Conservation (phyloP, 2,113 vertebrate species). For the Morphnarchus princeps region DNA sequence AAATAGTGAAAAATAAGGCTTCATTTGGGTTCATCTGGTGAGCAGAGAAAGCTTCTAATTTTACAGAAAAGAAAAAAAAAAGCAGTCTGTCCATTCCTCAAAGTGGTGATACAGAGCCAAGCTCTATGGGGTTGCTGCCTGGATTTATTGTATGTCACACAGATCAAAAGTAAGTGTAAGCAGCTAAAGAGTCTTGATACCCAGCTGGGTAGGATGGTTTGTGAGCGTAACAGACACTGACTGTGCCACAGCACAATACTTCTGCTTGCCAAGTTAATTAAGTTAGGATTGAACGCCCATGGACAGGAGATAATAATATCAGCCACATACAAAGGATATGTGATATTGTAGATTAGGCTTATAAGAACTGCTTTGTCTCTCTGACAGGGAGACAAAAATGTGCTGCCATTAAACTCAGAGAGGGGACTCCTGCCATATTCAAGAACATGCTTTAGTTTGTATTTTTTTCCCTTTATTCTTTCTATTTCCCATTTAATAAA, state of each 20-base stretch:
- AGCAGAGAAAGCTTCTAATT: background rate
- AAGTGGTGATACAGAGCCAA: background rate
- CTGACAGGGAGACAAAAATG: constrained; percentile 42
- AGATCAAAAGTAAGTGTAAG: constrained; percentile 49
- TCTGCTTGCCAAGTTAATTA: constrained; percentile 64
- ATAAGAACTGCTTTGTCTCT: constrained; percentile 14
- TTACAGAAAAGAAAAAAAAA: background rate
- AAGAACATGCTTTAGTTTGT: background rate
- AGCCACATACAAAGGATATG: constrained; percentile 17
- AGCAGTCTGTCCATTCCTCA: background rate
- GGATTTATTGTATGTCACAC: constrained; percentile 32
- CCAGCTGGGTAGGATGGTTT: constrained; percentile 48
- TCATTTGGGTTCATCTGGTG: background rate
- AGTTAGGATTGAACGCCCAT: constrained; percentile 59
- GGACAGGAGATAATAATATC: constrained; percentile 42
- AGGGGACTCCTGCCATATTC: background rate
- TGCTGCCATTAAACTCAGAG: background rate
- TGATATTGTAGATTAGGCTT: constrained; percentile 34
- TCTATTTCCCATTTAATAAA: constrained; percentile 46
- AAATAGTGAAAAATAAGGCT: background rate
- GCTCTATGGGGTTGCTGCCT: background rate
- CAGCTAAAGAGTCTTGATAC: constrained; percentile 34
- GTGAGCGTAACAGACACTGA: background rate
- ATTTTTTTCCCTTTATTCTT: constrained; percentile 8
- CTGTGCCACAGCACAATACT: constrained; percentile 7